Percentiles rank a stretch among this genome's conserved stretches.
phyloP scores from a whole-genome alignment of 2,113 vertebrate species.

The Madoqua kirkii region DNA sequence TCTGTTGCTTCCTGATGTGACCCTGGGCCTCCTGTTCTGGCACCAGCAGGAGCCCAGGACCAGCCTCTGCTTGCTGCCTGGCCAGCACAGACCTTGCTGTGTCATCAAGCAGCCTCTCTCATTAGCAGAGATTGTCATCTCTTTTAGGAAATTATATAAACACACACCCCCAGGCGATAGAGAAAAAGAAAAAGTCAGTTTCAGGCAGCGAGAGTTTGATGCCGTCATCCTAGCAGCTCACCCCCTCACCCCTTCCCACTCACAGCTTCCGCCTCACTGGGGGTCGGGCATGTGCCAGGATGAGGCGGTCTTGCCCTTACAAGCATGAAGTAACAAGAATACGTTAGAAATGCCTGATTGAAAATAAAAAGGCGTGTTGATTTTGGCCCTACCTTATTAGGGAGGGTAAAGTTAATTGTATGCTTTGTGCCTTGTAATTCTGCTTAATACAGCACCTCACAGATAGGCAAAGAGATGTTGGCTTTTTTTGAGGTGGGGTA shows the following conservation, averaged over 20 bases:
- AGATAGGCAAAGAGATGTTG: background rate
- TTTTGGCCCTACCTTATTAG: background rate
- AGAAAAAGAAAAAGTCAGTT: background rate
- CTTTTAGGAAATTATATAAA: background rate
- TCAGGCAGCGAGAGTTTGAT: background rate
- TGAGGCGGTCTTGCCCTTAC: background rate
- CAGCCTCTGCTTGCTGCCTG: background rate
- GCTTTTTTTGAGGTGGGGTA: background rate
- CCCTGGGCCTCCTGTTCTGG: too few species aligned
- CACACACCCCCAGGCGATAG: background rate
- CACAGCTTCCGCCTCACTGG: background rate
- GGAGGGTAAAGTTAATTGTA: background rate
- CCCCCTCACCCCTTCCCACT: background rate
- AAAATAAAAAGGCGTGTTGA: background rate
- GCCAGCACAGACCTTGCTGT: background rate
- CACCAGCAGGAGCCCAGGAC: accelerated
- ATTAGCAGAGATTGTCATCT: background rate
- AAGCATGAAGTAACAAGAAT: background rate
- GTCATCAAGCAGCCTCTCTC: background rate
- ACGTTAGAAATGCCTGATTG: background rate
- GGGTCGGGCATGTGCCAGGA: background rate
- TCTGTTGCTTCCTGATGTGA: background rate
- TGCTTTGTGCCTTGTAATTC: background rate
- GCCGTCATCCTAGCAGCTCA: background rate
- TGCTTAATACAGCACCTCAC: background rate